Evolutionary conservation across 2,113 vertebrate species (phyloP), one percentile per base, ranked within the genome.

Genomic region (Urocitellus parryii): DNA sequence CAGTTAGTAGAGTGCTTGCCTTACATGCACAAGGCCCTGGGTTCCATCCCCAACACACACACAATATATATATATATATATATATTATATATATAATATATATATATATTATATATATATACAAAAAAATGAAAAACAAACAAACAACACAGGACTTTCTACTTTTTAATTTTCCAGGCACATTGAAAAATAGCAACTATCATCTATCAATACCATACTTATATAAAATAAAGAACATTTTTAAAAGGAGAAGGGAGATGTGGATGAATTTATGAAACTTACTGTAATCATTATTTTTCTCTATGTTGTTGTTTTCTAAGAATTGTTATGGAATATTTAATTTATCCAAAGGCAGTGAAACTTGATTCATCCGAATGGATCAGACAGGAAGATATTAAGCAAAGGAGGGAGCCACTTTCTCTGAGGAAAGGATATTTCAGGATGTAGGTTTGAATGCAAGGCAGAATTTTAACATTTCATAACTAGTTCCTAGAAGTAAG

Each of bases 151-250:
- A 45, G 45, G 45, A 8, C 45, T 45, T 45, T 45, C 48, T 51
- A 51, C 48, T 51, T 51, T 51, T 51, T 13, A 51, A 51, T 51
- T 51, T 51, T 51, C 48, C 48, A 51, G 48, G 48, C 48, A 51
- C 48, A 51, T 51, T 51, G 48, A 51, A 51, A 51, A 11, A 51
- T 51, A 94, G 45, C 63, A 92, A 18, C 37, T 27, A 48, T 63
- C n/a, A 80, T 72, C 13, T 61, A 67, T 70, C 51, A 73, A 65
- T 37, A 68, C 22, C 10, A 56, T 29, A 22, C 27, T 91, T 89
- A 42, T 45, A 67, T 51, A 67, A 95, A 82, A 82, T 51, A 80
- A 96, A 82, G 13, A 83, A 56, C 45, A 67, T 56, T 58, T 77
- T 90, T 34, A 18, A 58, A 77, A 67, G 34, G 20, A 88, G 77